These are phyloP conservation scores for Ispidina picta DNA, from an alignment of 2,797 vertebrate genomes.

Conservation along the genomic window DNA sequence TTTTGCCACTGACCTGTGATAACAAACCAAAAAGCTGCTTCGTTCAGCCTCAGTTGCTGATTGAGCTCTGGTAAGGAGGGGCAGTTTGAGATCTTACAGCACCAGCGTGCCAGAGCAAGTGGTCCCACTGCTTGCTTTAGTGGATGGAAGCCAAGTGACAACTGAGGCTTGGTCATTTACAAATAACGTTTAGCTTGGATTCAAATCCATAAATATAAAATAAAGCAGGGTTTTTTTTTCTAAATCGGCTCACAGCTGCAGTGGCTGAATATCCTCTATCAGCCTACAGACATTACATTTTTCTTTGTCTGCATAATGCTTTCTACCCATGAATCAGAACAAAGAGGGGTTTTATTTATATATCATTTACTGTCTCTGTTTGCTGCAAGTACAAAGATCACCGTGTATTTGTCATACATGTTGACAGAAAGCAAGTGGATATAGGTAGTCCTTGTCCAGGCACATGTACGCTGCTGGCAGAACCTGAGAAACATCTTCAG, in stretches of 20 bases:
- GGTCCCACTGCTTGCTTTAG: fast-evolving
- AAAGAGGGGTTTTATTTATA: not conserved
- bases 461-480: not conserved
- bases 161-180: not conserved
- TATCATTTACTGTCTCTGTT: not conserved
- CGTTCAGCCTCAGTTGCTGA: fast-evolving
- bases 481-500: not conserved
- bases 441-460: not conserved
- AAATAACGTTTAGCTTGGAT: not conserved
- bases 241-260: not conserved
- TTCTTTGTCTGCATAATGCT: not conserved
- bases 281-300: not conserved
- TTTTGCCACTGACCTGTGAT: not conserved
- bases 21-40: not conserved
- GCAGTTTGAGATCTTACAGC: not conserved
- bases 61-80: fast-evolving
- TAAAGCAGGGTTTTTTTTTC: not conserved
- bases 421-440: not conserved
- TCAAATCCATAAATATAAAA: not conserved
- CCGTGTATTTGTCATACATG: not conserved
- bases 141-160: not conserved
- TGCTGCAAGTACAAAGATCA: not conserved
- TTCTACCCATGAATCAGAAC: not conserved
- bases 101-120: fast-evolving
- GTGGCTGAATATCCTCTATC: not conserved